Evolutionary conservation across 2,113 vertebrate genomes (phyloP).

Genomic region (Calypte anna): DNA sequence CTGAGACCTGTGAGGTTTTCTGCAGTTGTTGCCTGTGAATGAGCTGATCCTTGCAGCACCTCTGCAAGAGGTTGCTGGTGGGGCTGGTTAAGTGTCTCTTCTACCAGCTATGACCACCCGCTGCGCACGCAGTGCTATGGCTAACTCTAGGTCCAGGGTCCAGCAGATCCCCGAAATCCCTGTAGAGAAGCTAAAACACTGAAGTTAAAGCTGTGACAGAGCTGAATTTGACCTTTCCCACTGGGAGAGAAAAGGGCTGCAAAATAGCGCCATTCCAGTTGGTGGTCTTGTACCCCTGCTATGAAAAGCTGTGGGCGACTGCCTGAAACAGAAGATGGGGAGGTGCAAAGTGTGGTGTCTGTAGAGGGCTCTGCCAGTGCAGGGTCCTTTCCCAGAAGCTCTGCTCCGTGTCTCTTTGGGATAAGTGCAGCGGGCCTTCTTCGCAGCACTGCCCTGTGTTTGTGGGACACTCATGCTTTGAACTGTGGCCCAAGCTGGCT

Average conservation of each 20-base stretch:
- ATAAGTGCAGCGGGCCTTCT: accelerated
- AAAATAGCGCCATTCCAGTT: accelerated
- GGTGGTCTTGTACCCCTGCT: not conserved
- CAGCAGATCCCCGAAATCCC: not conserved
- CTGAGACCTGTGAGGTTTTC: not conserved
- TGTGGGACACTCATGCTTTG: not conserved
- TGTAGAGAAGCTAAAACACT: not conserved
- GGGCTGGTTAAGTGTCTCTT: not conserved
- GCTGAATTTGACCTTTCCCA: not conserved
- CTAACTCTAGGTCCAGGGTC: not conserved
- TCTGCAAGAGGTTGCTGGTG: not conserved
- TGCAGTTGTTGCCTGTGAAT: accelerated
- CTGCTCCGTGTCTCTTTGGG: accelerated
- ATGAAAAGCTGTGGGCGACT: accelerated
- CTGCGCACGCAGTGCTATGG: not conserved
- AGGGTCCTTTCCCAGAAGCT: not conserved
- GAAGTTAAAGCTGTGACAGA: not conserved
- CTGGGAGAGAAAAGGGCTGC: not conserved
- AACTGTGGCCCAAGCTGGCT: not conserved
- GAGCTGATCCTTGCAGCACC: not conserved
- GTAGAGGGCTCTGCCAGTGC: not conserved
- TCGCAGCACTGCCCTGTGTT: not conserved
- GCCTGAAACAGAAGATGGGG: accelerated
- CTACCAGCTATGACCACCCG: accelerated
- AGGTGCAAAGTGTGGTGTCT: accelerated